Base-by-base conservation (phyloP, 2,113 vertebrate species). In the Variabilichromis moorii region DNA sequence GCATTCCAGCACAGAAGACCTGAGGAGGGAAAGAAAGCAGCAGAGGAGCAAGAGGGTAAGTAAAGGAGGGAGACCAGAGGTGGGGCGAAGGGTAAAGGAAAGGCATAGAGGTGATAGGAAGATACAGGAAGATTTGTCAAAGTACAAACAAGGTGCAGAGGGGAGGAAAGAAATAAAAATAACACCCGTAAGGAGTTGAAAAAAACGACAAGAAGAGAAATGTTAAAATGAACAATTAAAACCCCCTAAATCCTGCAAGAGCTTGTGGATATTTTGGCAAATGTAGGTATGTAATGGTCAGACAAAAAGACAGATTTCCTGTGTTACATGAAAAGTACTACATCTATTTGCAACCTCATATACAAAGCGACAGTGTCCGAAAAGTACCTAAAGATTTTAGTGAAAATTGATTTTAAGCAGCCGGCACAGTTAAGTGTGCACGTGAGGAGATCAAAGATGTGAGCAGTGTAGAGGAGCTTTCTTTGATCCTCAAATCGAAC, bases 1-100 rank as follows among this genome's bases (percentile, higher is more conserved):
- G 97, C 98, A 99, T 98, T 78, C 97, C 98, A 47, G 97, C 97
- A 91, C 99, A 99, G 95, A 97, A 99, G 63, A 99, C 95, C 99
- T 99, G 94, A 84, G 91, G 93, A 17, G 21, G 14, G 24, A 10
- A 8, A 31, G 68, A 78, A 86, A 13, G 45, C 8, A 9, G 21
- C 45, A 51, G 33, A 86, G 71, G 84, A 86, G 59, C 10, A 73
- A 68, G 9, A 78, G 45, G 17, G 71, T 33, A 54, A 79, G 51
- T 31, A 83, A 73, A 82, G 37, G 28, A 40, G 68, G 51, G n/a
- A 47, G 79, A 53, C 9, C 26, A 85, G 26, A 81, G 45, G 35
- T 24, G 78, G n/a, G 50, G 26, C 31, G 78, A 50, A 16, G 79
- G 16, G 21, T 17, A 31, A 88, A 81, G 19, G 8, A 55, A 63